These are phyloP conservation scores for Trididemnum miniatum DNA, from an alignment of 23 tunicate genomes.

Conservation along the genomic window DNA sequence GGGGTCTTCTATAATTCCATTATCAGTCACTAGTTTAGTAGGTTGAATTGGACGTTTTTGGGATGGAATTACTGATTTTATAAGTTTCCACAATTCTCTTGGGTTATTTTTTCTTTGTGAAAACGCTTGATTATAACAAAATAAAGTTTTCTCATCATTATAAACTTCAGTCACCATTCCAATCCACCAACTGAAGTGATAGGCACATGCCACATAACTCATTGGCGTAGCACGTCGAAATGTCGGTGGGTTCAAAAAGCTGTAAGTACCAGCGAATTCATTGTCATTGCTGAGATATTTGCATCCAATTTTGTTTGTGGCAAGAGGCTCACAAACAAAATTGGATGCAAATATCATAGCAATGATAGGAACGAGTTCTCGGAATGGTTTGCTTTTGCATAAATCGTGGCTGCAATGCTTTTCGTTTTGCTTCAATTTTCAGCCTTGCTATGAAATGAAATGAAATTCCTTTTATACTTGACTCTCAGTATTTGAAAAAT, in stretches of 20 bases:
- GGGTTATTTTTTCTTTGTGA: too few relatives aligned
- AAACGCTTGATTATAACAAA: too few relatives aligned
- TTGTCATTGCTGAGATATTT: background rate
- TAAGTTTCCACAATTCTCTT: too few relatives aligned
- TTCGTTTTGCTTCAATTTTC: background rate
- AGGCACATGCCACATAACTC: background rate
- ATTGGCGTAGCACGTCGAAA: background rate
- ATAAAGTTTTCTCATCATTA: too few relatives aligned
- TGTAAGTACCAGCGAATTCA: background rate
- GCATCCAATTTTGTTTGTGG: background rate
- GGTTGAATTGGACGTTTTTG: too few relatives aligned
- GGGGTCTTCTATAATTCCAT: too few relatives aligned
- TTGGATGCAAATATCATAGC: too few relatives aligned
- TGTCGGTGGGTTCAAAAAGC: background rate
- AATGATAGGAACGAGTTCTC: constrained; percentile 4
- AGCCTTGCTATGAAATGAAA: background rate
- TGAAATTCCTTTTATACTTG: background rate
- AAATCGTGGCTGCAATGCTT: background rate
- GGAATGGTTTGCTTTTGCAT: background rate
- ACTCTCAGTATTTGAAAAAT: background rate
- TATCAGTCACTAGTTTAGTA: too few relatives aligned
- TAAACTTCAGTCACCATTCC: too few relatives aligned
- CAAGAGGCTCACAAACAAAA: background rate
- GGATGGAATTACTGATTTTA: too few relatives aligned
- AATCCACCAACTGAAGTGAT: constrained; percentile 13